Evolutionary conservation across 2,113 vertebrate species (phyloP), one percentile per base, ranked within the genome.

Genomic region (Pungitius pungitius): DNA sequence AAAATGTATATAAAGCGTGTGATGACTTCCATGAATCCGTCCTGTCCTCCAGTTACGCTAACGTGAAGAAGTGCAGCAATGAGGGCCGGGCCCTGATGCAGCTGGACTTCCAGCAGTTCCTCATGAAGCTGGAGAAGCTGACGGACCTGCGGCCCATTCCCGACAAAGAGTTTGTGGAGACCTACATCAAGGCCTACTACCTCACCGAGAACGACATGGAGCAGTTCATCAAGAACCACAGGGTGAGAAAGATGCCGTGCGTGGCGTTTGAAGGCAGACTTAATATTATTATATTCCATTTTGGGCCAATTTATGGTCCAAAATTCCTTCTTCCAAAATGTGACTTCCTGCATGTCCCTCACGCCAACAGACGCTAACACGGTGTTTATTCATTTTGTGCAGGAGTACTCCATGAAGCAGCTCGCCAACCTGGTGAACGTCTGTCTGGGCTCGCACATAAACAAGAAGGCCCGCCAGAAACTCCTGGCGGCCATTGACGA

Each of bases 361-460:
- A n/a, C 20, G 55, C 55, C 30, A 18, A 18, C 26, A 52, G 30
- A 20, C 30, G 47, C 6, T 75, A 3, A 47, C 52, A 1, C 22
- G 55, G n/a, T 35, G 58, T 26, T 54, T 12, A 43, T 8, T 70
- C 9, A 65, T 56, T 71, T 14, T 68, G 17, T 47, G 35, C 92
- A 99, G 98, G 98, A 99, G 66, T 99, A 99, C 91, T 99, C 98
- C 76, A 95, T 95, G 77, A 99, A 99, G 92, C 98, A 99, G 93
- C 86, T 99, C 59, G 96, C 95, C 69, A 99, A 99, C 84, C 86
- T 99, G 93, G 97, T 99, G 82, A 99, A 96, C 59, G 97, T 98
- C 78, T 99, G 97, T 78, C 93, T 99, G 84, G 98, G 98, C 64
- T 97, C 98, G 8, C 96, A 99, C 86, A 99, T 99, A 90, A 99